These are phyloP conservation scores for Bradypodion pumilum DNA, from an alignment of 2,797 vertebrate species.

Conservation along the genomic window DNA sequence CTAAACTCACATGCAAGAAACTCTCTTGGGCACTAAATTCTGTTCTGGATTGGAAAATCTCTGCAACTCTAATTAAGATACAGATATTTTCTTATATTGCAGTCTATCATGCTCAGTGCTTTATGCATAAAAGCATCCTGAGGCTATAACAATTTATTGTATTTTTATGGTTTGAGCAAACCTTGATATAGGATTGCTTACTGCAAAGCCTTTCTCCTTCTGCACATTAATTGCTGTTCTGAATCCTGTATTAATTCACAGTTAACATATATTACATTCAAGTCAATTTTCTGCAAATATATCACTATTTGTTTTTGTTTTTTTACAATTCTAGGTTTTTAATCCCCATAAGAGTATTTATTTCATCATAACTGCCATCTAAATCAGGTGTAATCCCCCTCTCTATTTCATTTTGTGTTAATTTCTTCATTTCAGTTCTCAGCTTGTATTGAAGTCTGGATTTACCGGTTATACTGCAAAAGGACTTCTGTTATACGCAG, in stretches of 20 bases:
- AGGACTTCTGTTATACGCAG: neutral
- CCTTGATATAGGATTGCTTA: neutral
- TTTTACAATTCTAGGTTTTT: neutral
- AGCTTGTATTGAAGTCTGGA: neutral
- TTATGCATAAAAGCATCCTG: slow-evolving; percentile 2
- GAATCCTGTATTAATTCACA: slow-evolving; percentile 11
- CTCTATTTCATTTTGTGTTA: slow-evolving; percentile 13
- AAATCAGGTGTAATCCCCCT: neutral
- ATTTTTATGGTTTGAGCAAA: slow-evolving; percentile 11
- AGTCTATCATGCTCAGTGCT: slow-evolving; percentile 1
- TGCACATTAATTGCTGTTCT: slow-evolving; percentile 30
- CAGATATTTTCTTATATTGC: slow-evolving; percentile 8
- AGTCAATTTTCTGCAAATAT: neutral
- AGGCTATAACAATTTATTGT: slow-evolving; percentile 7
- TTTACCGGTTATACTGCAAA: neutral
- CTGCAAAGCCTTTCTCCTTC: slow-evolving; percentile 6
- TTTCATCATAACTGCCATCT: neutral
- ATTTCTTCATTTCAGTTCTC: neutral
- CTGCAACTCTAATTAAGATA: slow-evolving; percentile 25
- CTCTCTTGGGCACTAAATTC: neutral
- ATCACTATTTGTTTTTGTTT: slow-evolving; percentile 20
- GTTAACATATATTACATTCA: neutral
- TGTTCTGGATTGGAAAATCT: slow-evolving; percentile 13
- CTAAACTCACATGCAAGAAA: neutral
- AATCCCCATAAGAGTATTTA: neutral